Evolutionary conservation across 37 sponge, comb jelly and placozoan species (phyloP), one percentile per base, ranked within the genome.

Genomic region (Ianthella basta): DNA sequence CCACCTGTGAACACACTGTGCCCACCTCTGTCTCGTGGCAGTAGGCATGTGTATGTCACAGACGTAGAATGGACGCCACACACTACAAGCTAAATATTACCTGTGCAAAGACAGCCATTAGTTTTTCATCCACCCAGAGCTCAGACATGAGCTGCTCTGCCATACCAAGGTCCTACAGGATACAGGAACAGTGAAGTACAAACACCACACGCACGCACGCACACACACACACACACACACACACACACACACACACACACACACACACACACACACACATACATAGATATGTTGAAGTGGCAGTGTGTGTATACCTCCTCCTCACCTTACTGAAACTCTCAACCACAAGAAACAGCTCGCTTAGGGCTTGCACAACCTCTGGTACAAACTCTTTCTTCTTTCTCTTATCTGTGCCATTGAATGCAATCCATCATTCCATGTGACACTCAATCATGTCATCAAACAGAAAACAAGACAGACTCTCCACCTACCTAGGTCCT

Each of bases 301-400:
- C 50, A 44, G 50, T 44, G 50, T 8, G 8, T 8, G 8, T 44
- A 44, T 8, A 44, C 50, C 8, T 44, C 8, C 50, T 44, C 30
- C 39, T 40, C 55, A 91, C 91, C 81, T 91, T 79, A 73, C 94
- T 87, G 36, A 91, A 75, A 55, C 86, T 87, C 56, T 95, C 96
- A 33, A 93, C 87, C 16, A 80, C 65, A 15, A 93, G 79, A 77
- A 95, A 95, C 41, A 95, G 82, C 21, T 93, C 96, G 25, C 94
- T 88, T 54, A 95, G 75, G 19, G 85, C 89, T 60, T 91, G 59
- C 0, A 89, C 59, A 10, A 91, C 85, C 63, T 89, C 87, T 18
- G 95, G 92, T 16, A 91, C 72, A 15, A 92, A 73, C n/a, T 39
- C 4, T 30, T 78, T 65, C 38, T 85, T 56, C 57, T 88, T 80